These are phyloP conservation scores for Eupeodes latifasciatus DNA, from an alignment of 2,888 invertebrate species.

Conservation along the genomic window DNA sequence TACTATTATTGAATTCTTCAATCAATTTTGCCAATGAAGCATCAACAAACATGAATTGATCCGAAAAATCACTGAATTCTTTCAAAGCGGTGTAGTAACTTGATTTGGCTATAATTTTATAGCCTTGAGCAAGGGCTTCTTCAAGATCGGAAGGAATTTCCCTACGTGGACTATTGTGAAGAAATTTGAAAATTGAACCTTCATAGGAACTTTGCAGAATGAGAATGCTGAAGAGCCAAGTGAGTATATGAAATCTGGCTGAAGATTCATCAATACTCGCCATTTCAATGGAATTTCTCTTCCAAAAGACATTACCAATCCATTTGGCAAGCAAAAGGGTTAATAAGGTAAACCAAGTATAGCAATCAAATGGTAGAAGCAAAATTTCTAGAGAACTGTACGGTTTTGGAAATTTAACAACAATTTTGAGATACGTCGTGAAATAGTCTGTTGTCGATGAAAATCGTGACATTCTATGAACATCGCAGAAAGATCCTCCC, in stretches of 20 bases:
- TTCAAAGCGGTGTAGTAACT: neutral
- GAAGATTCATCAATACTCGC: neutral
- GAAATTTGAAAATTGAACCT: slow-evolving; percentile 35
- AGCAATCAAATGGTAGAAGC: slow-evolving; percentile 35
- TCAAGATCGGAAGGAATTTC: neutral
- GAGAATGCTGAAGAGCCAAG: slow-evolving; percentile 25
- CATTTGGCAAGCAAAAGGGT: neutral
- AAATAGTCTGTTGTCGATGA: slow-evolving; percentile 24
- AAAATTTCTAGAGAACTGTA: slow-evolving; percentile 28
- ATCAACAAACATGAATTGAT: neutral
- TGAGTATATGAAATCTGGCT: neutral
- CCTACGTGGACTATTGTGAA: neutral
- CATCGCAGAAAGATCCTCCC: slow-evolving; percentile 17
- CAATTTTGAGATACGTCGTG: neutral
- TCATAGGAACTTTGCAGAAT: slow-evolving; percentile 41
- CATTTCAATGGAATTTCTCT: neutral
- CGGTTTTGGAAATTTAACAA: slow-evolving; percentile 9
- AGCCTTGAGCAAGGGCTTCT: slow-evolving; percentile 16
- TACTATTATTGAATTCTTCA: slow-evolving; percentile 1
- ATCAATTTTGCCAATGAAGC: neutral
- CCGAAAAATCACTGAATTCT: slow-evolving; percentile 1
- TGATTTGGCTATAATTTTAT: neutral
- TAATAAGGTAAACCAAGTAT: slow-evolving; percentile 17
- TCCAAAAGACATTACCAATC: neutral
- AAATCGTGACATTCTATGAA: slow-evolving; percentile 7